Evolutionary conservation across 64 coral and sea anemone species (phyloP), one percentile per base, ranked within the genome.

Genomic region (Platygyra sinensis): DNA sequence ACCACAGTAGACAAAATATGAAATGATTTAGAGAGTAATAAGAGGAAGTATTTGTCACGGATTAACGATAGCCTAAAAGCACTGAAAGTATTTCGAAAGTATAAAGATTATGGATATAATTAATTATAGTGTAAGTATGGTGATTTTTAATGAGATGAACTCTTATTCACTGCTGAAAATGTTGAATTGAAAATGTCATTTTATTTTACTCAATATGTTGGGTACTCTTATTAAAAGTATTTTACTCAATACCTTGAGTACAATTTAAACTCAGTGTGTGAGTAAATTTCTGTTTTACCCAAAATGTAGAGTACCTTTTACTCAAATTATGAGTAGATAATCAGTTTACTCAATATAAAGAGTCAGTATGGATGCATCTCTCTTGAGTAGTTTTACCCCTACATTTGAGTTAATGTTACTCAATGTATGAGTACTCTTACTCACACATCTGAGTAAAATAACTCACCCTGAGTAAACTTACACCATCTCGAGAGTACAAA

Each of bases 311-410:
- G 78, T 51, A 55, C 2, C 8, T 60, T 61, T 18, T 81, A 81
- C 79, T 61, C 54, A 61, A 60, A 27, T 81, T 60, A 81, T 60
- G 52, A 60, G 79, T 61, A 22, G n/a, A 49, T 27, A 61, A 27
- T 30, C 52, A 81, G 25, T 81, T 60, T 81, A 61, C 79, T 81
- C 79, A 25, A 81, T 62, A 60, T 61, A 81, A 81, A 81, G 79
- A 61, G 79, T 82, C 62, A 62, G 13, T 81, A 18, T 81, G 79
- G 52, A 81, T 81, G 79, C 79, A 62, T 81, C 60, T 81, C 5
- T 60, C 60, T 32, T 81, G 79, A 31, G 79, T 61, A 60, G 15
- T 81, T 62, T 60, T 81, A 62, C 25, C 79, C 27, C 51, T 27
- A 60, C 14, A 30, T 81, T 60, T 81, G 79, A 81, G 79, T 61